Percentiles rank a stretch among this genome's conserved stretches.
Evolutionary conservation across 2,113 vertebrate species (phyloP).

Genomic region (Sylvia atricapilla): DNA sequence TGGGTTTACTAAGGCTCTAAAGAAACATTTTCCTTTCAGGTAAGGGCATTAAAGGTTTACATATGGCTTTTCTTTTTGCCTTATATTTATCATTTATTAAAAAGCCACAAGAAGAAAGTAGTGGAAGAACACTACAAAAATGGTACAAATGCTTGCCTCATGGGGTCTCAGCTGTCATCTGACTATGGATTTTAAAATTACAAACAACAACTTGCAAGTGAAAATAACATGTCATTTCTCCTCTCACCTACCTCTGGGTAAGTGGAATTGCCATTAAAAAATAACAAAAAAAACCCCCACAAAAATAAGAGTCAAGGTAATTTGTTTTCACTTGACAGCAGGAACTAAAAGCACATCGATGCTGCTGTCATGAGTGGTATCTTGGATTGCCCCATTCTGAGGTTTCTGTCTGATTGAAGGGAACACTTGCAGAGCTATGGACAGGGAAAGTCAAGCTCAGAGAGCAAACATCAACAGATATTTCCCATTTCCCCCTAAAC

Average conservation of each 20-base stretch:
- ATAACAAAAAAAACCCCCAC: background rate
- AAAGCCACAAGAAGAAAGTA: background rate
- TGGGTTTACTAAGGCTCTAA: background rate
- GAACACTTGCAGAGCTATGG: background rate
- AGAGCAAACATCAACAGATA: background rate
- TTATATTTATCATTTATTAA: background rate
- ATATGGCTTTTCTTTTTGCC: background rate
- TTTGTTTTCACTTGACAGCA: constrained; percentile 31
- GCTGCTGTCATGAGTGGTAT: background rate
- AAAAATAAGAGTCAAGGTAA: background rate
- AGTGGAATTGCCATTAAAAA: background rate
- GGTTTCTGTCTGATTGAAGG: background rate
- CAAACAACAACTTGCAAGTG: background rate
- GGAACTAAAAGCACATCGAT: constrained; percentile 1
- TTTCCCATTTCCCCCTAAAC: background rate
- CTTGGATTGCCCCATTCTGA: background rate
- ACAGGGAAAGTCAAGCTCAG: background rate
- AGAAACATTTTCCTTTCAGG: background rate
- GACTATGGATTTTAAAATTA: background rate
- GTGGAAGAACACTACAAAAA: background rate
- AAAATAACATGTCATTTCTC: constrained; percentile 16
- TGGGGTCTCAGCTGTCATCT: background rate
- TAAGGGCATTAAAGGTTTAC: background rate
- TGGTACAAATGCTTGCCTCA: background rate
- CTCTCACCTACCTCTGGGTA: background rate